Evolutionary conservation across 2,797 vertebrate genomes (phyloP), one percentile per base, ranked within the genome.

Genomic region (Gephyroberyx darwinii): DNA sequence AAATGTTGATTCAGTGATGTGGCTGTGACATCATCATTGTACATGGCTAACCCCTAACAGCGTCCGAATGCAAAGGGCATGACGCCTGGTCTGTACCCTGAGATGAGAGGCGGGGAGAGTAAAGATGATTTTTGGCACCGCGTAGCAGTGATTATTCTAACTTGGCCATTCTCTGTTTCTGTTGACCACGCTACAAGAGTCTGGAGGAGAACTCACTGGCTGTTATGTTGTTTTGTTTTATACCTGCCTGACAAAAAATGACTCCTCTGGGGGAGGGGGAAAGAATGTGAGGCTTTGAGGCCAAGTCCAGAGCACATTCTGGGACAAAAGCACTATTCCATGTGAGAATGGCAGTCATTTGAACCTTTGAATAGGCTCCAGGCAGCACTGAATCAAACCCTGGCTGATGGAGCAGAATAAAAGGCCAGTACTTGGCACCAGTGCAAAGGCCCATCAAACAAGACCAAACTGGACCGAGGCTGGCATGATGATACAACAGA

Each of bases 341-440:
- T 74, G 86, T 86, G 89, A 90, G 89, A 90, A 89, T 84, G 72
- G 85, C 77, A 88, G 87, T 84, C 80, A 88, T 88, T 86, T 20
- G 81, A 88, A 84, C 78, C 66, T 86, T 83, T 93, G 89, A 93
- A 92, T 84, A 64, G 82, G 77, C 83, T 92, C 90, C 91, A 93
- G 84, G 77, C 84, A 74, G 86, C 74, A 84, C 79, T 82, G 90
- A 90, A 91, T 90, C 88, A 90, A 90, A 85, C 80, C 81, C 86
- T 74, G 89, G 87, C 87, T 88, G 88, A 90, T 91, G 86, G 87
- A 89, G 85, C 77, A 77, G 80, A 86, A 90, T 89, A 78, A 92
- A 91, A 90, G 79, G 83, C 85, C 81, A 87, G 73, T 62, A 53
- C 64, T 85, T 90, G 92, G 92, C 89, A 84, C 53, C 4, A n/a